These are phyloP conservation scores for Herpailurus yagouaroundi DNA, from an alignment of 2,113 vertebrate species.

Conservation along the genomic window DNA sequence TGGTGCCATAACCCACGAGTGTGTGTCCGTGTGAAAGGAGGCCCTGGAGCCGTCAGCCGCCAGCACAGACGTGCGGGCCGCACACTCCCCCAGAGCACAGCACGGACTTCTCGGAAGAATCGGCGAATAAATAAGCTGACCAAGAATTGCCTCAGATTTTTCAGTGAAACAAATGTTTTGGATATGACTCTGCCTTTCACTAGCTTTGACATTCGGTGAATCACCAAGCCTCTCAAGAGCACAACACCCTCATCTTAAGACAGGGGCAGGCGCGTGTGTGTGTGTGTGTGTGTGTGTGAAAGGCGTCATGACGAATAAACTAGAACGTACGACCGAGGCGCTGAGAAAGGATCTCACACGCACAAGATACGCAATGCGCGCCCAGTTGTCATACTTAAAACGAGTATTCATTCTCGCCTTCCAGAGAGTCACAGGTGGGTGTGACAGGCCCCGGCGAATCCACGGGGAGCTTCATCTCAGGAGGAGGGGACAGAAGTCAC, in stretches of 20 bases:
- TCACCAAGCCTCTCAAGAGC: neutral
- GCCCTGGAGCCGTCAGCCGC: fast-evolving
- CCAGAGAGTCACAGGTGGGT: no score
- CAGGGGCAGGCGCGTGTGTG: fast-evolving
- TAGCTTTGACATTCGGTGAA: no score
- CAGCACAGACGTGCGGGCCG: neutral
- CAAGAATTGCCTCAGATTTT: neutral
- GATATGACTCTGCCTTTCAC: neutral
- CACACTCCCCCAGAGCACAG: fast-evolving
- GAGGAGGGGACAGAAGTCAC: neutral
- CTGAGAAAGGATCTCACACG: no score
- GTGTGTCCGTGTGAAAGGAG: neutral
- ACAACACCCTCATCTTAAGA: neutral
- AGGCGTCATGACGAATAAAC: neutral
- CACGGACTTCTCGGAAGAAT: neutral
- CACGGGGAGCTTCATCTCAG: neutral
- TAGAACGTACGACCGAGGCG: fast-evolving
- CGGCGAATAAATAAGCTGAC: neutral
- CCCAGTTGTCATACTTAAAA: no score
- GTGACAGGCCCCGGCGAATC: neutral
- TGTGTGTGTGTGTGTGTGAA: no score
- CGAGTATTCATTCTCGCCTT: neutral
- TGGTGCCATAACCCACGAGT: neutral
- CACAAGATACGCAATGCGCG: fast-evolving
- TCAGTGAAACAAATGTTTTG: neutral